Percentiles rank a stretch among this genome's conserved stretches.
Conservation (phyloP, 2,888 invertebrate genomes). For the Heliothis peltigera region DNA sequence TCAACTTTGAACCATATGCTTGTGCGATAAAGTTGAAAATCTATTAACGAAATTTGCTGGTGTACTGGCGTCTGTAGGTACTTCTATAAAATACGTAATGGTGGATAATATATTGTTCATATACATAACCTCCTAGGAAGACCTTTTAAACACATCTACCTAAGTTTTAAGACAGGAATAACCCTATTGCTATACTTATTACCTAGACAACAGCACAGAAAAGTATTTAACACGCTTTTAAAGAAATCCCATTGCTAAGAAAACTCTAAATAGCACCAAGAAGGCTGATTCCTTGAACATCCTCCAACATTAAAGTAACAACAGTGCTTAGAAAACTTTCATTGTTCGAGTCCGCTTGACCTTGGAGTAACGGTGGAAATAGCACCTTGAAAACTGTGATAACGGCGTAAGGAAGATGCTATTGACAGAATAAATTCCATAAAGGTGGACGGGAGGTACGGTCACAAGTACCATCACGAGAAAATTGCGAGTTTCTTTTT, state of each 20-base stretch:
- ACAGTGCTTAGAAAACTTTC: conserved; percentile 52
- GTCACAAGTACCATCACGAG: not conserved
- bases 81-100: too few relatives aligned
- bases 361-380: conserved; percentile 19
- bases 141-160: not conserved
- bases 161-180: not conserved
- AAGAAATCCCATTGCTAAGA: conserved; percentile 25
- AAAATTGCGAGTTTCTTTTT: not conserved
- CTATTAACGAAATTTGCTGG: too few relatives aligned
- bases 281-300: conserved; percentile 27
- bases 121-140: too few relatives aligned
- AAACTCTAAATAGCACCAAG: conserved; percentile 35
- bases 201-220: not conserved
- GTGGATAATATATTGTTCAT: too few relatives aligned
- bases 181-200: not conserved
- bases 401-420: conserved; percentile 7
- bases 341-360: conserved; percentile 34
- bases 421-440: not conserved
- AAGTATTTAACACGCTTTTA: conserved; percentile 36
- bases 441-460: not conserved
- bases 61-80: too few relatives aligned
- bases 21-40: too few relatives aligned
- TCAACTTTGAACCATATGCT: too few relatives aligned
- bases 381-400: conserved; percentile 2
- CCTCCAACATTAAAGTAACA: conserved; percentile 44